Evolutionary conservation across 2,888 invertebrate species (phyloP), one percentile per base, ranked within the genome.

Genomic region (Pseudococcus jackbeardsleyi): DNA sequence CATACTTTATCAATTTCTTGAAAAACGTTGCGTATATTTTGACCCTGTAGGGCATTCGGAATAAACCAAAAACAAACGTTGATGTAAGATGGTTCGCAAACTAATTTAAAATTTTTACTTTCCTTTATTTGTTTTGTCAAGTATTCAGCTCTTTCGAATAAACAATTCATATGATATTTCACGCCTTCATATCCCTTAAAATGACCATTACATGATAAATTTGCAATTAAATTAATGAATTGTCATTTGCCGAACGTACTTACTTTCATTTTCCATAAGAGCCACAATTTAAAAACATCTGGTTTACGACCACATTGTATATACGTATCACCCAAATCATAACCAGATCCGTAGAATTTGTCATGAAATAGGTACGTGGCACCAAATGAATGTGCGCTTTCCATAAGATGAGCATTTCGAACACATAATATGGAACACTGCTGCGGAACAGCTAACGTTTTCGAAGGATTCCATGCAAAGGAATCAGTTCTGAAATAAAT

Each of bases 41-140:
- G 93, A 89, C 91, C 93, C 89, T 94, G 93, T 89, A 94, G 93
- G 91, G 94, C 95, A n/a, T 94, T 94, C 0, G 99, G 98, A 17
- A 98, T 92, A 91, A 98, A 99, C 98, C 98, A 99, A 92, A 99
- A 99, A 92, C 98, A 98, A 12, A 99, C 94, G 91, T 99, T 99
- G 4, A 98, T 97, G 91, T 96, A 98, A 92, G 99, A 96, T 0
- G 98, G 98, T 90, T 96, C 93, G 0, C 94, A 90, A 0, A 97
- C 94, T 89, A 97, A 91, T 90, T 94, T 92, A 91, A 97, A 97
- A 0, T 95, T 96, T 0, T 94, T 93, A 19, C 95, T 92, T 9
- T 93, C 92, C 85, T 93, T 93, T 42, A 97, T 94, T 89, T 94
- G 93, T 72, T 94, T 93, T 0, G 94, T 93, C 91, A 96, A 96